Percentiles rank a stretch among this genome's conserved stretches.
phyloP scores from a whole-genome alignment of 2,888 invertebrate genomes.

The Rhagophthalmus giganteus region DNA sequence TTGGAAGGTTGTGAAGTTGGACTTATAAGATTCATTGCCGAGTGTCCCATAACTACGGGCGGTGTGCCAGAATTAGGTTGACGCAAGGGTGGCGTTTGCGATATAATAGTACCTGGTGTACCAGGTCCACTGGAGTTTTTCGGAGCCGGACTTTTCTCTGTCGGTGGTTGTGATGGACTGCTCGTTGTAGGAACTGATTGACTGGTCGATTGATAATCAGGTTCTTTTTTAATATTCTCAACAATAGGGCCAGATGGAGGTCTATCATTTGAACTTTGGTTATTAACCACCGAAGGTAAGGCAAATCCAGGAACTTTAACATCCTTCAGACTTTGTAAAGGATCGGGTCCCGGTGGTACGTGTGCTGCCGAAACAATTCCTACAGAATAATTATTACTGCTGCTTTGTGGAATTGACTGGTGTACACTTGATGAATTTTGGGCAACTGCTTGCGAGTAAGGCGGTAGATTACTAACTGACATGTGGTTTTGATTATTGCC shows the following conservation, averaged over 20 bases:
- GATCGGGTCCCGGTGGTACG: slow-evolving; percentile 57
- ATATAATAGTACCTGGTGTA: slow-evolving; percentile 29
- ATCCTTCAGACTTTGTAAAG: slow-evolving; percentile 76
- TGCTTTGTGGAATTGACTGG: slow-evolving; percentile 6
- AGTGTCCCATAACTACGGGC: slow-evolving; percentile 58
- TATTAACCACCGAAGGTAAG: slow-evolving; percentile 46
- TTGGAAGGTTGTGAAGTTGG: slow-evolving; percentile 62
- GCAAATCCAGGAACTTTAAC: slow-evolving; percentile 78
- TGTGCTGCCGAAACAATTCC: slow-evolving; percentile 10
- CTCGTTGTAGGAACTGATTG: slow-evolving; percentile 36
- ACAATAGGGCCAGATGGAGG: slow-evolving; percentile 65
- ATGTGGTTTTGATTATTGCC: slow-evolving; percentile 2
- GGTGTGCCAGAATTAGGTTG: slow-evolving; percentile 35
- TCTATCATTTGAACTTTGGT: slow-evolving; percentile 46
- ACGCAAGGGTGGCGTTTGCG: slow-evolving; percentile 57
- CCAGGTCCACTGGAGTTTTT: slow-evolving; percentile 17
- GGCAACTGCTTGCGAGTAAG: slow-evolving; percentile 6
- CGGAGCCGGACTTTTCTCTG: slow-evolving; percentile 33
- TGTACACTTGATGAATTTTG: slow-evolving; percentile 8
- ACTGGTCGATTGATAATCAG: slow-evolving; percentile 57
- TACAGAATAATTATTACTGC: slow-evolving; percentile 14
- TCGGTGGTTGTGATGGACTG: slow-evolving; percentile 36
- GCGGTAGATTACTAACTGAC: slow-evolving; percentile 1
- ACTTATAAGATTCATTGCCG: slow-evolving; percentile 66
- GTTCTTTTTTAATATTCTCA: slow-evolving; percentile 76